Evolutionary conservation across 2,113 vertebrate genomes (phyloP).

Genomic region (Spermophilus dauricus): DNA sequence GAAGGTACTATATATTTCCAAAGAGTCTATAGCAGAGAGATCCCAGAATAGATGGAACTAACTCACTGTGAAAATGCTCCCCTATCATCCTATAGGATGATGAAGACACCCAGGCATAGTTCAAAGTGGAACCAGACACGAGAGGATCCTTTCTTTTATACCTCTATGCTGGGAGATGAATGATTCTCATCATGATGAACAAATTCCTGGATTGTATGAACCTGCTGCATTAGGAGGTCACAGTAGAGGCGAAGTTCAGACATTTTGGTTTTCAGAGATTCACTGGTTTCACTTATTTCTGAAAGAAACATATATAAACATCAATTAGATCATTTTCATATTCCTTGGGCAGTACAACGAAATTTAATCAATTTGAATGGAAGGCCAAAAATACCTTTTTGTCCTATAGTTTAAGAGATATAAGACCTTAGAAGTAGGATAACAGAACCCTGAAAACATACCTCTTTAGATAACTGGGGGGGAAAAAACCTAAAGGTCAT

Average conservation of each 20-base stretch:
- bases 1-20: background rate
- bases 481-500: background rate
- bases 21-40: background rate
- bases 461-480: background rate
- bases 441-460: background rate
- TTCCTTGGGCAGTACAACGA: slow-evolving; percentile 18
- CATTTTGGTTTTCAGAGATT: slow-evolving; percentile 99
- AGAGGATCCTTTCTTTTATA: slow-evolving; percentile 63
- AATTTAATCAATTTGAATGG: slow-evolving; percentile 29
- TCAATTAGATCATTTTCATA: slow-evolving; percentile 13
- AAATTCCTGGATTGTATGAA: slow-evolving; percentile 94
- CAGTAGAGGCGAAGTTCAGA: slow-evolving; percentile 98
- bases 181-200: slow-evolving; percentile 89
- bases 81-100: background rate
- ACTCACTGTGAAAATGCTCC: background rate
- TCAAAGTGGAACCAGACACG: background rate
- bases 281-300: slow-evolving; percentile 94
- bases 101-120: background rate
- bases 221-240: slow-evolving; percentile 96
- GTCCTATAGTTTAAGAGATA: background rate
- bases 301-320: slow-evolving; percentile 68
- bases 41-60: background rate
- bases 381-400: slow-evolving; percentile 8
- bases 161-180: slow-evolving; percentile 89
- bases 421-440: background rate